phyloP scores from a whole-genome alignment of 2,888 invertebrate species.

The Heteropelma amictum region DNA sequence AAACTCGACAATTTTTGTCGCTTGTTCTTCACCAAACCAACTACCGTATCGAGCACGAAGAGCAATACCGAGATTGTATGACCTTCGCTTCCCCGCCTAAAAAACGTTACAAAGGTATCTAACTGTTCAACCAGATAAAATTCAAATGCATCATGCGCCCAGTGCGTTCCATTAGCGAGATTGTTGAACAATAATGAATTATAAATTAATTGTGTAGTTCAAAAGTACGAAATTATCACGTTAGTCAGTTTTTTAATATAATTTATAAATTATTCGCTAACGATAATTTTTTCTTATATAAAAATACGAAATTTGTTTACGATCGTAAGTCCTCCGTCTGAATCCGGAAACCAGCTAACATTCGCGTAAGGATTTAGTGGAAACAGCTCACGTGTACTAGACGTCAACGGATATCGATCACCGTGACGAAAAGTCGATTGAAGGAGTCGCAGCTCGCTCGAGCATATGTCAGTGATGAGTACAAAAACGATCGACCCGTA shows the following conservation, averaged over 20 bases:
- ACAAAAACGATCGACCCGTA: not conserved
- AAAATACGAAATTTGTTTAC: conserved; percentile 12
- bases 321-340: conserved; percentile 25
- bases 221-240: no score
- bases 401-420: conserved; percentile 36
- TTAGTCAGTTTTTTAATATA: no score
- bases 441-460: conserved; percentile 24
- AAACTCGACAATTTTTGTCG: conserved; percentile 16
- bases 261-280: no score
- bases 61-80: conserved; percentile 37
- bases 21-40: conserved; percentile 32
- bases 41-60: conserved; percentile 41
- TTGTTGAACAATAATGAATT: no score
- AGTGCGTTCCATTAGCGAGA: no score
- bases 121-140: no score
- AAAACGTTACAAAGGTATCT: not conserved
- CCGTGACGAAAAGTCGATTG: conserved; percentile 42
- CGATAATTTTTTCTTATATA: not conserved
- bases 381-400: not conserved
- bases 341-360: conserved; percentile 32
- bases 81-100: conserved; percentile 43
- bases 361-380: conserved; percentile 40
- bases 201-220: no score
- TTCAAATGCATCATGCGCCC: no score
- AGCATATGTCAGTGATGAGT: not conserved